These are phyloP conservation scores for Fringilla coelebs DNA, from an alignment of 2,797 vertebrate species.

Conservation along the genomic window DNA sequence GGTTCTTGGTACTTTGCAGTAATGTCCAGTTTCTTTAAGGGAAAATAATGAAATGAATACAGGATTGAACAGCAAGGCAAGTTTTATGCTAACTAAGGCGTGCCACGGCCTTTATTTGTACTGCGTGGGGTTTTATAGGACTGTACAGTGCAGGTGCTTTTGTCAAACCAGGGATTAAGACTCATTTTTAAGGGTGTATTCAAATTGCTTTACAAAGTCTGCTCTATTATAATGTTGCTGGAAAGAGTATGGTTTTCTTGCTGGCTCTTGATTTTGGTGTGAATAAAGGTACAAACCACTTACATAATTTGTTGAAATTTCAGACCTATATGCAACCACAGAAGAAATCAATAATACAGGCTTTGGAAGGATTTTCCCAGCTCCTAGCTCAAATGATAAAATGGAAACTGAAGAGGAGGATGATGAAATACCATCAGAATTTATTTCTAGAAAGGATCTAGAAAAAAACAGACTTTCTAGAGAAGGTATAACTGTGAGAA, in stretches of 20 bases:
- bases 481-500: conserved; percentile 80
- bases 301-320: not conserved
- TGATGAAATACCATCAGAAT: conserved; percentile 83
- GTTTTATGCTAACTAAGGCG: not conserved
- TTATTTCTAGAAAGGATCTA: conserved; percentile 91
- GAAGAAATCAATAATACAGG: conserved; percentile 74
- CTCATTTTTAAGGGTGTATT: not conserved
- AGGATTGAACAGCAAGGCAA: not conserved
- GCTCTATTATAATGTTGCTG: not conserved
- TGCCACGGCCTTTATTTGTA: not conserved
- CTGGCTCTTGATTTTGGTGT: not conserved
- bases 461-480: conserved; percentile 88
- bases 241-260: not conserved
- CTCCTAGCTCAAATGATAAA: conserved; percentile 70
- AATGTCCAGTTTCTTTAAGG: not conserved
- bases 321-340: conserved; percentile 40
- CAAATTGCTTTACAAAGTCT: not conserved
- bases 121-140: not conserved
- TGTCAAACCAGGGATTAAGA: not conserved
- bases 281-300: not conserved
- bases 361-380: conserved; percentile 94
- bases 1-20: not conserved
- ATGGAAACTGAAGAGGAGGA: conserved; percentile 84
- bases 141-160: not conserved
- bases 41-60: not conserved